Conservation (phyloP, 2,113 vertebrate species). For the Bagarius yarrelli region DNA sequence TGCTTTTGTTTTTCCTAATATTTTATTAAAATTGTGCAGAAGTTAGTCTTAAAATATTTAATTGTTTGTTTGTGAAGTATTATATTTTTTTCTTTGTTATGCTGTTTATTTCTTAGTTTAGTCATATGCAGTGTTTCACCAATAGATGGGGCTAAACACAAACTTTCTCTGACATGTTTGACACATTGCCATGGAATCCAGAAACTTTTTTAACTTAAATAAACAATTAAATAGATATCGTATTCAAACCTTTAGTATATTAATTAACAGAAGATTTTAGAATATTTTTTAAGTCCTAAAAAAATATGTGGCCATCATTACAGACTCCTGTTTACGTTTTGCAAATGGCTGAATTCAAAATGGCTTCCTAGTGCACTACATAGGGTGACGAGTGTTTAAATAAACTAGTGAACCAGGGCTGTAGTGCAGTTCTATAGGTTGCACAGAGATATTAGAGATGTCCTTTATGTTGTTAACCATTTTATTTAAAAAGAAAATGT, state of each 20-base stretch:
- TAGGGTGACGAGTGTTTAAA: background rate
- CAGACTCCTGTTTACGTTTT: background rate
- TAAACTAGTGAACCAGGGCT: background rate
- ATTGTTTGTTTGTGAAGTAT: too few relatives aligned
- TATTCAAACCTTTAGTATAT: background rate
- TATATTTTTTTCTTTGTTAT: too few relatives aligned
- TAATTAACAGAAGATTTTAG: background rate
- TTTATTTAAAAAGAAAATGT: background rate
- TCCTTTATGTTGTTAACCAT: background rate
- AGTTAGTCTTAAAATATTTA: too few relatives aligned
- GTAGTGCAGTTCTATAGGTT: background rate
- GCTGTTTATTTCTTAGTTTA: background rate
- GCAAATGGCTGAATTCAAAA: background rate
- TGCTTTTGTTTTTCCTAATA: too few relatives aligned
- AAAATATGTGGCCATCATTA: background rate
- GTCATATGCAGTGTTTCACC: background rate
- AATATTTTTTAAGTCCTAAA: background rate
- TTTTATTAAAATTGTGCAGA: too few relatives aligned
- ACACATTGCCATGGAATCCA: background rate
- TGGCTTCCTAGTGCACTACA: constrained; percentile 1
- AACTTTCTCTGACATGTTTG: background rate
- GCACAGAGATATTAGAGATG: background rate
- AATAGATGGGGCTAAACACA: constrained; percentile 42
- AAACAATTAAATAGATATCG: too few relatives aligned
- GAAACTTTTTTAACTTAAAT: background rate